Percentiles rank a stretch among this genome's conserved stretches.
Evolutionary conservation across 2,888 invertebrate genomes (phyloP).

Genomic region (Azorinus chamasolen): DNA sequence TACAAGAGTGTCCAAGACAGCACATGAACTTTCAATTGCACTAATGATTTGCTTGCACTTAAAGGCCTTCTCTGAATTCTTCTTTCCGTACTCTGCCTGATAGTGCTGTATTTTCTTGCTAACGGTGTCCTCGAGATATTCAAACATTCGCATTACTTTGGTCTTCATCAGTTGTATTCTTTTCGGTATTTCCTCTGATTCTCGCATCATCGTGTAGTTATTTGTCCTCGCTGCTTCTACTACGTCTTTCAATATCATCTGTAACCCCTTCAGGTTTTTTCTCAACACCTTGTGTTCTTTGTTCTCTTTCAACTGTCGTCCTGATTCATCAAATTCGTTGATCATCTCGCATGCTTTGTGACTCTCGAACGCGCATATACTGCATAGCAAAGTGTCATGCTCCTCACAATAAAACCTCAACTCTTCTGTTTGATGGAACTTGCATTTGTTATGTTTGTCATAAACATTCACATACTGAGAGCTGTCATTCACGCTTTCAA

Average conservation of each 20-base stretch:
- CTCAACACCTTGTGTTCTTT: constrained; percentile 28
- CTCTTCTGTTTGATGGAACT: constrained; percentile 31
- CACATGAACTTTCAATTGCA: constrained; percentile 49
- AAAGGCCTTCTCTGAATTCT: constrained; percentile 45
- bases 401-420: constrained; percentile 41
- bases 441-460: constrained; percentile 42
- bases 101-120: constrained; percentile 28
- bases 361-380: constrained; percentile 28
- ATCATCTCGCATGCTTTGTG: constrained; percentile 54
- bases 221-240: constrained; percentile 46
- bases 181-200: constrained; percentile 46
- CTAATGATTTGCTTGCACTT: constrained; percentile 43
- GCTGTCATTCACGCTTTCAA: constrained; percentile 33
- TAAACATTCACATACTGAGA: constrained; percentile 24
- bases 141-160: constrained; percentile 44
- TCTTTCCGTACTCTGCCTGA: constrained; percentile 35
- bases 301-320: constrained; percentile 20
- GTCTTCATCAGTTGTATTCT: constrained; percentile 49
- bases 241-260: constrained; percentile 37
- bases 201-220: constrained; percentile 34
- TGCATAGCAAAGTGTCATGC: constrained; percentile 48
- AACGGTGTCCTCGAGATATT: constrained; percentile 48
- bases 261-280: constrained; percentile 47
- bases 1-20: constrained; percentile 34
- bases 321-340: constrained; percentile 40